Base-by-base conservation (phyloP, 2,888 invertebrate genomes). In the Resseliella maxima region DNA sequence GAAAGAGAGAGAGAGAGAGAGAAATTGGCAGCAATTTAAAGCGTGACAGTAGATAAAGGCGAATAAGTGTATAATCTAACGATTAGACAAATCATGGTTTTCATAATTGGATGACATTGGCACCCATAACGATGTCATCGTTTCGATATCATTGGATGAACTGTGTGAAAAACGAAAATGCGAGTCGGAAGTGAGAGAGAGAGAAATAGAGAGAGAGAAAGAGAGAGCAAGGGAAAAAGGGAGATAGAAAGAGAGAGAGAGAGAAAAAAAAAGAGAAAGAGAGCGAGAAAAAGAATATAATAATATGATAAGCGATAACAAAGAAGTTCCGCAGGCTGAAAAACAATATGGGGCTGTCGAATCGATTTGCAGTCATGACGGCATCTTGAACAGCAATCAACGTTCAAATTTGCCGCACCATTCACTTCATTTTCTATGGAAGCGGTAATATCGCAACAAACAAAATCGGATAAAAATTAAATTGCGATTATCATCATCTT, bases 401-500 rank as follows among this genome's bases (percentile, higher is more conserved):
- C 50, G 50, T 21, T 50, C n/a, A n/a, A n/a, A n/a, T n/a, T n/a
- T n/a, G n/a, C n/a, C n/a, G 3, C 50, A 12, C 50, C 21, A 50
- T 18, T 6, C 18, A 18, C 50, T 18, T 3, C 50, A 18, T 18
- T n/a, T n/a, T n/a, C n/a, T n/a, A n/a, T n/a, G n/a, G n/a, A n/a
- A n/a, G n/a, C n/a, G n/a, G n/a, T n/a, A 41, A 8, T 41, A 5
- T 41, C 12, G 6, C 41, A 50, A 50, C 50, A 50, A 6, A 50
- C 50, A 50, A 59, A 59, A 59, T 59, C 24, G 59, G 59, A 59
- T 59, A 59, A 59, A 59, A 59, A 59, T 59, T 59, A 59, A 59
- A 59, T 59, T 59, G 59, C 59, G 59, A 59, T 59, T 59, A 59
- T 59, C 59, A 59, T 59, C 59, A 59, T 59, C 59, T 59, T 59